A percentile compares a stretch with the other conserved stretches of the same genome.
Evolutionary conservation across 2,113 vertebrate genomes (phyloP).

Genomic region (Anolis carolinensis): DNA sequence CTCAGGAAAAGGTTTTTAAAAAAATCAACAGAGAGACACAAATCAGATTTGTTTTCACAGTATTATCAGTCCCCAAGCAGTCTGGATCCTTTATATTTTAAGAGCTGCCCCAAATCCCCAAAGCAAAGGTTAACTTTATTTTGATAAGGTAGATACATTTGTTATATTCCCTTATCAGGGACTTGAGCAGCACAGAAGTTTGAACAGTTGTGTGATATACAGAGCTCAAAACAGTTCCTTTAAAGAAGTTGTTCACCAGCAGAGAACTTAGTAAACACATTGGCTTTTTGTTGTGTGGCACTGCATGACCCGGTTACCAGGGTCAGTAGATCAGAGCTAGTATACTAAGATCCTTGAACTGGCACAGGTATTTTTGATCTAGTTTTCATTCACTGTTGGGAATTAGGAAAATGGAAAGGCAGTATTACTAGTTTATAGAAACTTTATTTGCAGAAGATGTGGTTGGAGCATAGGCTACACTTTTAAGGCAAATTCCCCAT

Average conservation of each 20-base stretch:
- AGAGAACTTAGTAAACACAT: slow-evolving; percentile 60
- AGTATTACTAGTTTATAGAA: slow-evolving; percentile 56
- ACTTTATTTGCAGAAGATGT: slow-evolving; percentile 55
- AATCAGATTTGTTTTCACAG: neutral
- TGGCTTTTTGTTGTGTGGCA: slow-evolving; percentile 39
- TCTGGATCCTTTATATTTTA: slow-evolving; percentile 22
- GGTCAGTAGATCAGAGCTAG: slow-evolving; percentile 31
- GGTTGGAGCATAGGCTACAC: slow-evolving; percentile 44
- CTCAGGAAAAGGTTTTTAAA: neutral
- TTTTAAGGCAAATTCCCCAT: slow-evolving; percentile 46
- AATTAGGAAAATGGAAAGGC: slow-evolving; percentile 22
- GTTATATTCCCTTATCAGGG: slow-evolving; percentile 8
- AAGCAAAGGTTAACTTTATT: slow-evolving; percentile 30
- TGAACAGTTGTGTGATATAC: slow-evolving; percentile 41
- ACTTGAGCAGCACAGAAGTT: slow-evolving; percentile 39
- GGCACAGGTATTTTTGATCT: slow-evolving; percentile 56
- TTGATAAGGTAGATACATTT: slow-evolving; percentile 11
- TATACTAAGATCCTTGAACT: slow-evolving; percentile 41
- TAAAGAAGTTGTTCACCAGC: slow-evolving; percentile 55
- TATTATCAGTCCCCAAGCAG: neutral
- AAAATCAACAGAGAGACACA: neutral
- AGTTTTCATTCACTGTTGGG: slow-evolving; percentile 50
- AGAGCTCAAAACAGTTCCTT: slow-evolving; percentile 42
- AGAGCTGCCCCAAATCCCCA: neutral
- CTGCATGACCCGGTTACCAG: slow-evolving; percentile 24